These are phyloP conservation scores for Thunnus albacares DNA, from an alignment of 2,797 vertebrate species.

Conservation along the genomic window DNA sequence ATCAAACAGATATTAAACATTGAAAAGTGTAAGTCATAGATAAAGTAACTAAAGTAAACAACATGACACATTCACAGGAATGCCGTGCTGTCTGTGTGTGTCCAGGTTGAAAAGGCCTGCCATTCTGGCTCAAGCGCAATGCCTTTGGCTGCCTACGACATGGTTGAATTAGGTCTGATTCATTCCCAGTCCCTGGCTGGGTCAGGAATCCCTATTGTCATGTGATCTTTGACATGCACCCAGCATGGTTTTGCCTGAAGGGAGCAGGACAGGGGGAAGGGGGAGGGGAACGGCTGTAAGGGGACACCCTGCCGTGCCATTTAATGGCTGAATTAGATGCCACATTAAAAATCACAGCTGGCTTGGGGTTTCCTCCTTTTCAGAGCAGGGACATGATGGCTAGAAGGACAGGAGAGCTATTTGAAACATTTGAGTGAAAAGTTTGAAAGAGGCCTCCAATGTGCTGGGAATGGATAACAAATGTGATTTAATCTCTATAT, in stretches of 20 bases:
- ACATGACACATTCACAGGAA: slow-evolving; percentile 45
- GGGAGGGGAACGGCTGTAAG: slow-evolving; percentile 73
- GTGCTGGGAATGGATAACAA: neutral
- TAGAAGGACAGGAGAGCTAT: slow-evolving; percentile 42
- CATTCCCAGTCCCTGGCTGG: slow-evolving; percentile 72
- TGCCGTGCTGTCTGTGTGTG: slow-evolving; percentile 55
- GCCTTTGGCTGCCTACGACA: slow-evolving; percentile 66
- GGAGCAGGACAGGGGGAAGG: slow-evolving; percentile 57
- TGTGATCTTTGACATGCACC: slow-evolving; percentile 83
- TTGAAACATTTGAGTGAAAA: slow-evolving; percentile 22
- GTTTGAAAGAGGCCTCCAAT: slow-evolving; percentile 20
- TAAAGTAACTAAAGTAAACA: slow-evolving; percentile 3
- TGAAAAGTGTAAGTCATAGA: slow-evolving; percentile 1
- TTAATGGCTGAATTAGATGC: slow-evolving; percentile 84
- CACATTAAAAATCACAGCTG: slow-evolving; percentile 85
- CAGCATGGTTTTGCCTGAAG: slow-evolving; percentile 75
- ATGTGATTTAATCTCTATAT: neutral
- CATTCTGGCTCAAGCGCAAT: slow-evolving; percentile 53
- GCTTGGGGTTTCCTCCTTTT: slow-evolving; percentile 68
- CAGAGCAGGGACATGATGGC: slow-evolving; percentile 49
- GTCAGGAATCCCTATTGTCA: slow-evolving; percentile 86
- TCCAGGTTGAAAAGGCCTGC: slow-evolving; percentile 53
- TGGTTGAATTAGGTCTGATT: slow-evolving; percentile 81
- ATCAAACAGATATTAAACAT: neutral
- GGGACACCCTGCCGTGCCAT: slow-evolving; percentile 79